Base-by-base conservation (phyloP, 2,797 vertebrate species). In the Aeoliscus strigatus region DNA sequence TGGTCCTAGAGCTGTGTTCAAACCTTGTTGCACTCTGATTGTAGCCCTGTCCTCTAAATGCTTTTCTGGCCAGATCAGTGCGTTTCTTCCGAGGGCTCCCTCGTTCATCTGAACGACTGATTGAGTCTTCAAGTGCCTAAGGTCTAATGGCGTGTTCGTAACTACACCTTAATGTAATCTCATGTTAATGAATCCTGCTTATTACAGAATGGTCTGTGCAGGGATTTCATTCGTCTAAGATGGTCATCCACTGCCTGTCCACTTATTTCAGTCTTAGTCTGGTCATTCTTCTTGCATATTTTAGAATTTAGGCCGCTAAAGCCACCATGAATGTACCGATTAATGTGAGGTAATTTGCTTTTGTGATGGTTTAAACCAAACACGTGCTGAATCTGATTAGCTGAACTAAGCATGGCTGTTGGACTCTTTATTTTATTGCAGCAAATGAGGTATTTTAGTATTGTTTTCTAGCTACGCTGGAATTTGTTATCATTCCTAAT, bases 381-480 rank as follows among this genome's bases (percentile, higher is more conserved):
- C n/a, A n/a, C n/a, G n/a, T n/a, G n/a, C n/a, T n/a, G n/a, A n/a
- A n/a, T n/a, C n/a, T n/a, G n/a, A n/a, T n/a, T n/a, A n/a, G n/a
- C n/a, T n/a, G n/a, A 14, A 31, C 18, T 27, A 39, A 34, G 10
- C 15, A 29, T 1, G 13, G 12, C 27, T 1, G 4, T 15, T 4
- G 2, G 30, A 7, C 18, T 17, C 10, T 39, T 32, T 2, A 34
- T 36, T 11, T 16, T n/a, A 46, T 16, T 51, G 30, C 8, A 27
- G 37, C 6, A 8, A 45, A 42, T 39, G 1, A 46, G 9, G 33
- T 21, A 18, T 27, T 60, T 43, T 34, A 66, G 45, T 40, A 33
- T 25, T 41, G 39, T 28, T 15, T 44, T 40, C 5, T 43, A 9
- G 29, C 26, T 28, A 25, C 7, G 14, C 21, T 42, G 30, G 18